These are phyloP conservation scores for Athalia rosae DNA, from an alignment of 2,888 invertebrate genomes.

Conservation along the genomic window DNA sequence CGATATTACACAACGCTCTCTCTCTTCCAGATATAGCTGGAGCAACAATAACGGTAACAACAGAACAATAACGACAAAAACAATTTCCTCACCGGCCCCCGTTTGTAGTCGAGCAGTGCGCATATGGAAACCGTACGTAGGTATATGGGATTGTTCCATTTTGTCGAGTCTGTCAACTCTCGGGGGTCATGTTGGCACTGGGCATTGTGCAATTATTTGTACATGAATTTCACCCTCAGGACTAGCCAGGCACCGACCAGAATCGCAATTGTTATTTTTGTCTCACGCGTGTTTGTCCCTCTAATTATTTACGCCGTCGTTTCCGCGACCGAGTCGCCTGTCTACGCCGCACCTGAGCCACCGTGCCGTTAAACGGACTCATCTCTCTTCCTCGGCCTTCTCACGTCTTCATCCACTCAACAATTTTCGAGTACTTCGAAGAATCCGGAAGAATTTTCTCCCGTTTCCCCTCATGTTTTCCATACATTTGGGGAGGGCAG, in stretches of 20 bases:
- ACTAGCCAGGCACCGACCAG: conserved; percentile 3
- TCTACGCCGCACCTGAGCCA: neutral
- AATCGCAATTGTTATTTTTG: conserved; percentile 17
- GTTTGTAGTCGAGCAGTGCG: neutral
- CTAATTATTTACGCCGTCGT: neutral
- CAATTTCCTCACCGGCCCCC: conserved; percentile 9
- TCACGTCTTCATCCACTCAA: too few relatives aligned
- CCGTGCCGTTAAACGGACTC: too few relatives aligned
- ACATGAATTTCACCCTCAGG: conserved; percentile 35
- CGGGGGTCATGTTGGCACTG: conserved; percentile 36
- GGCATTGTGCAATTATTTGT: conserved; percentile 33
- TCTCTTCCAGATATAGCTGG: neutral
- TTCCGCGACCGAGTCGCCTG: neutral
- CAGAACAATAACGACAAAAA: conserved; percentile 7
- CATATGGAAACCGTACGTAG: neutral
- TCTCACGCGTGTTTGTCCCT: neutral
- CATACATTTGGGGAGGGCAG: too few relatives aligned
- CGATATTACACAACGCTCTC: conserved; percentile 16
- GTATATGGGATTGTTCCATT: neutral
- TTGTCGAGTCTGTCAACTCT: conserved; percentile 23
- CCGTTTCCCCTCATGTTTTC: too few relatives aligned
- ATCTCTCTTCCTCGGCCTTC: too few relatives aligned
- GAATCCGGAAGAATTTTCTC: too few relatives aligned
- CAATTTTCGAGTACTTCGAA: too few relatives aligned
- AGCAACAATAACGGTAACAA: too few relatives aligned